Evolutionary conservation across 2,797 vertebrate species (phyloP).

Genomic region (Emys orbicularis): DNA sequence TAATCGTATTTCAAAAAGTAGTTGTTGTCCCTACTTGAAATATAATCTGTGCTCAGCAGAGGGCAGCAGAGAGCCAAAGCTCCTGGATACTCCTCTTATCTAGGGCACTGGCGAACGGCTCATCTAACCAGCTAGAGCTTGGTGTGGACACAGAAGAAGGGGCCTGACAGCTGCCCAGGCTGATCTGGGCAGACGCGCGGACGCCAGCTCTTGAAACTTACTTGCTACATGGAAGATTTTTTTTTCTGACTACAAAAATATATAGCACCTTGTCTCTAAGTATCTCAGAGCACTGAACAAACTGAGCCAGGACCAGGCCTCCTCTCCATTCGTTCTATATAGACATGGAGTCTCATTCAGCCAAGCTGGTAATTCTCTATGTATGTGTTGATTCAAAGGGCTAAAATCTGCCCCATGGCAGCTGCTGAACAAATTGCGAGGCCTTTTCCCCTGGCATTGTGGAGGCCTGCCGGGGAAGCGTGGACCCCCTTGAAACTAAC

Average conservation of each 20-base stretch:
- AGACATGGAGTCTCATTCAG: not conserved
- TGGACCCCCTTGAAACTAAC: not conserved
- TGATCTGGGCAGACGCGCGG: not conserved
- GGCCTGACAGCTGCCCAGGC: not conserved
- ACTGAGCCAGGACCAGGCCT: not conserved
- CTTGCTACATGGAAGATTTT: not conserved
- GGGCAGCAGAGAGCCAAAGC: constrained; percentile 64
- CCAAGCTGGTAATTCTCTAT: not conserved
- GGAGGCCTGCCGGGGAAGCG: not conserved
- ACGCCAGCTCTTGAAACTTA: not conserved
- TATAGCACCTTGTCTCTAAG: not conserved
- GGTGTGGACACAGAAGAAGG: not conserved
- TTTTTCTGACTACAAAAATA: not conserved
- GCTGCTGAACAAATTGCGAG: not conserved
- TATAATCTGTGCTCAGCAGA: not conserved
- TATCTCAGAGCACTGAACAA: not conserved
- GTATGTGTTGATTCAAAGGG: not conserved
- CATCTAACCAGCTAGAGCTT: not conserved
- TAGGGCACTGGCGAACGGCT: accelerated
- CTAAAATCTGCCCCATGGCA: not conserved
- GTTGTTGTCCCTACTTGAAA: accelerated
- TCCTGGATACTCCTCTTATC: not conserved
- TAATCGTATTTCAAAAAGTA: not conserved
- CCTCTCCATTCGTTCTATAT: not conserved
- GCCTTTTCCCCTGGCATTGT: not conserved